phyloP scores from a whole-genome alignment of 2,113 vertebrate genomes.

The Phalacrocorax brasilianus region DNA sequence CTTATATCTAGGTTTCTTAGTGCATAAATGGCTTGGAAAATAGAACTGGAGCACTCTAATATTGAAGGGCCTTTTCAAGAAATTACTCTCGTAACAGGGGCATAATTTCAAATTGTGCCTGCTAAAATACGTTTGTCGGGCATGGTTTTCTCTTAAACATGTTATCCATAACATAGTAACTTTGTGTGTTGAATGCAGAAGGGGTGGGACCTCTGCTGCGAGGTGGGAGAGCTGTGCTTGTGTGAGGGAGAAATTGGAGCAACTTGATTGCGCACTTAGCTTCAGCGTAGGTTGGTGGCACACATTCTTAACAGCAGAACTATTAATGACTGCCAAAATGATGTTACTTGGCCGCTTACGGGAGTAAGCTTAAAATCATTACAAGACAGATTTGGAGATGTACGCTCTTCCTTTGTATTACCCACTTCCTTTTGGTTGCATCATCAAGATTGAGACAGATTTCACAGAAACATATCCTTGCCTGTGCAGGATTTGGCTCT shows the following conservation, averaged over 20 bases:
- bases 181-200: fast-evolving
- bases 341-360: background rate
- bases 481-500: background rate
- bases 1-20: background rate
- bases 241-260: background rate
- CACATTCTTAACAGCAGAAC: background rate
- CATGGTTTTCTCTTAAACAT: background rate
- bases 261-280: fast-evolving
- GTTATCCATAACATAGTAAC: too few species aligned
- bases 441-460: background rate
- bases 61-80: background rate
- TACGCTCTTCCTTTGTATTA: background rate
- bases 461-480: fast-evolving
- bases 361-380: fast-evolving
- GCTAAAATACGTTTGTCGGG: fast-evolving
- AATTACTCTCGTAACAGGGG: background rate
- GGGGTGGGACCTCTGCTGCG: background rate
- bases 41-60: background rate
- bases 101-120: background rate
- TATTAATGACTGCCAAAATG: background rate
- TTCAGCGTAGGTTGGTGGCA: too few species aligned
- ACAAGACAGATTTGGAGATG: background rate
- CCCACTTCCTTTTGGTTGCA: background rate
- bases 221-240: background rate
- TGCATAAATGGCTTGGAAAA: background rate